Base-by-base conservation (phyloP, 2,113 vertebrate genomes). In the Pithys albifrons region DNA sequence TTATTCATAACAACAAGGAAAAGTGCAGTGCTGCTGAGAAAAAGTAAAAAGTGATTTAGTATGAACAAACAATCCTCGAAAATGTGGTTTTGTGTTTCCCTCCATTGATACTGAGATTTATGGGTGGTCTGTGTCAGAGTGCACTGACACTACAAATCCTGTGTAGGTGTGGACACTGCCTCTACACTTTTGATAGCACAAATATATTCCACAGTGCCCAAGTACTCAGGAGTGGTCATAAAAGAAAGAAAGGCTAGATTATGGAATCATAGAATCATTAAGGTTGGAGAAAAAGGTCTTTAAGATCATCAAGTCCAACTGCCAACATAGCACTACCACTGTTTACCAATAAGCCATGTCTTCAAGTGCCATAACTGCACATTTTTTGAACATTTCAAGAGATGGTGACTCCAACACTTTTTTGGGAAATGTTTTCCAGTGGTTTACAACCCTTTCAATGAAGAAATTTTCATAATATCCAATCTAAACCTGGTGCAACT, bases 191-290 rank as follows among this genome's bases (percentile, higher is more conserved):
- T 48, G 29, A 33, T 5, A 77, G 20, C 12, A 28, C 20, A 67
- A 6, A 51, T 33, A 5, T 0, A 1, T 55, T 17, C 66, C 65
- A 46, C 10, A 5, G 16, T 11, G 29, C 31, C 25, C 33, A 59
- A 0, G 4, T 39, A 73, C n/a, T 80, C 14, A 54, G 17, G 12
- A 80, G 8, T 24, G 29, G 4, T 48, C 22, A 58, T 43, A 15
- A 76, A 62, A 87, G 22, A 57, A 74, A 41, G 20, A 10, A 51
- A 39, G 7, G 19, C 5, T 48, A 39, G 12, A 14, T 35, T 64
- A 69, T 6, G 25, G n/a, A 62, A 10, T 25, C 1, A 61, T 4
- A 41, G 29, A 70, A 15, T n/a, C 1, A 0, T 54, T 62, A 43
- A 48, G 25, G 4, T 35, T 37, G 18, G 48, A 70, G 27, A 62